Evolutionary conservation across 1,140 invertebrate species (phyloP).

Genomic region (Bombus fervidus): DNA sequence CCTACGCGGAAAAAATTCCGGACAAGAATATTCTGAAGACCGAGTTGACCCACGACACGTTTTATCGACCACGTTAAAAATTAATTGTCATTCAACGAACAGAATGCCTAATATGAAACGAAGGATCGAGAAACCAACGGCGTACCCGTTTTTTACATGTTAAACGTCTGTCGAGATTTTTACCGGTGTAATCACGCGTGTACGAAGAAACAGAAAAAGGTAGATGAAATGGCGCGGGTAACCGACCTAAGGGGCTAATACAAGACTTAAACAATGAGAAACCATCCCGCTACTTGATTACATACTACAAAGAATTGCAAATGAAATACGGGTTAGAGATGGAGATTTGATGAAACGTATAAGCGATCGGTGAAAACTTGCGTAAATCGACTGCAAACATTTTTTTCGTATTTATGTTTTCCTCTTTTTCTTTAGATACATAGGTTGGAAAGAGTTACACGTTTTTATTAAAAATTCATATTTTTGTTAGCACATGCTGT

Average conservation of each 20-base stretch:
- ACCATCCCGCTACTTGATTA: conserved; percentile 50
- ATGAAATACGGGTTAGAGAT: conserved; percentile 46
- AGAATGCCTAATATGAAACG: neutral
- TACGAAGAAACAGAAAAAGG: neutral
- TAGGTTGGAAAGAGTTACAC: neutral
- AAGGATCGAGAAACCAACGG: neutral
- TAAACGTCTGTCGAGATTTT: no score
- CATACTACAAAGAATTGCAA: conserved; percentile 59
- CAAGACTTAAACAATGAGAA: conserved; percentile 39
- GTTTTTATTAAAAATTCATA: no score
- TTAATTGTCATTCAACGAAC: neutral
- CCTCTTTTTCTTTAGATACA: neutral
- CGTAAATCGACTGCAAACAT: neutral
- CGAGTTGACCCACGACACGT: neutral
- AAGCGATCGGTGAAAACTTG: neutral
- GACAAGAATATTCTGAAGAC: neutral
- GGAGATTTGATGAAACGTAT: neutral
- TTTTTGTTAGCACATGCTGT: neutral
- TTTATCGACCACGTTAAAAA: conserved; percentile 18
- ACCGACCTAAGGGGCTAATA: conserved; percentile 16
- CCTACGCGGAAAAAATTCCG: conserved; percentile 25
- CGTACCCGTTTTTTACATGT: neutral
- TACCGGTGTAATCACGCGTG: conserved; percentile 10
- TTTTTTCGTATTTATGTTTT: neutral
- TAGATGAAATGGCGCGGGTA: conserved; percentile 32